phyloP scores from a whole-genome alignment of 2,113 vertebrate species.

The Paraplagusia blochii region DNA sequence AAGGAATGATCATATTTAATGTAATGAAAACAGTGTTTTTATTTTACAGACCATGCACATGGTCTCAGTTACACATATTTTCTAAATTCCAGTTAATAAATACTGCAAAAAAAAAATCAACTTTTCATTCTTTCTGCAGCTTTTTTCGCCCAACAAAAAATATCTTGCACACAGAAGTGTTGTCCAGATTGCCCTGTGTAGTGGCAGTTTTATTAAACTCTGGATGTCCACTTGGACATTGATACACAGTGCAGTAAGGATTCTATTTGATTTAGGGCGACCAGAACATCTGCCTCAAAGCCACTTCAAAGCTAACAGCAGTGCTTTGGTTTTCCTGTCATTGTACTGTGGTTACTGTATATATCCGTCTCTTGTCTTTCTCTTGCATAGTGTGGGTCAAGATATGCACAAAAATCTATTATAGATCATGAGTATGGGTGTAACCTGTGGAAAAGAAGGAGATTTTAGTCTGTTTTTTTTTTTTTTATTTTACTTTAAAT shows the following conservation, averaged over 20 bases:
- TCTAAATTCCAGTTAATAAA: too few relatives aligned
- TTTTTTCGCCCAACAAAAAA: too few relatives aligned
- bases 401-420: constrained; percentile 40
- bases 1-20: too few relatives aligned
- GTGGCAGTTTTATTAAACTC: constrained; percentile 1
- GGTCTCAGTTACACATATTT: too few relatives aligned
- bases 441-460: too few relatives aligned
- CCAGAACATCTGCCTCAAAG: constrained; percentile 9
- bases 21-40: too few relatives aligned
- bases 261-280: constrained; percentile 22
- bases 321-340: constrained; percentile 2
- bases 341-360: constrained; percentile 5
- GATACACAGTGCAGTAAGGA: constrained; percentile 2
- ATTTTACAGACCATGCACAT: too few relatives aligned
- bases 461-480: too few relatives aligned
- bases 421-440: constrained; percentile 26
- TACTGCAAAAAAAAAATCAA: too few relatives aligned
- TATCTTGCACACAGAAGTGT: too few relatives aligned
- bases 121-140: too few relatives aligned
- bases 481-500: too few relatives aligned
- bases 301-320: constrained; percentile 14
- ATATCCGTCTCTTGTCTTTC: constrained; percentile 20
- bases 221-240: constrained; percentile 1
- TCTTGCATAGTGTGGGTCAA: constrained; percentile 12
- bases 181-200: constrained; percentile 2